phyloP scores from a whole-genome alignment of 2,797 vertebrate species.

The Semaprochilodus insignis region DNA sequence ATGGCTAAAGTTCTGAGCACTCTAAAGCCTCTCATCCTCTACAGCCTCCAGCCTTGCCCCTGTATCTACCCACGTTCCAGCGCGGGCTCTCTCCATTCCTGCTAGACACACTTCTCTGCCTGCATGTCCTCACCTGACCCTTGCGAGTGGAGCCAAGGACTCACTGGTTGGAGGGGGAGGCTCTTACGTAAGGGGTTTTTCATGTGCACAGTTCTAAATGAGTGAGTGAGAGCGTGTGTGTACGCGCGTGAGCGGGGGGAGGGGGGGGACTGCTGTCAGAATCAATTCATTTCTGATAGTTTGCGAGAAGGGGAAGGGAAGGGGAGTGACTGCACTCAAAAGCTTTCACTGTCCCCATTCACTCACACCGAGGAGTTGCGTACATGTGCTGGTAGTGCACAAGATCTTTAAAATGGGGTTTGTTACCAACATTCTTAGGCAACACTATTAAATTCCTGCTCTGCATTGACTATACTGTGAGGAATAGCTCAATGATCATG shows the following conservation, averaged over 20 bases:
- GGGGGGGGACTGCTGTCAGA: slow-evolving; percentile 47
- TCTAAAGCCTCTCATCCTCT: neutral
- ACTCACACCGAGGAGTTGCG: neutral
- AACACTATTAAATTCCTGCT: too few relatives aligned
- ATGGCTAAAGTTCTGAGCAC: slow-evolving; percentile 9
- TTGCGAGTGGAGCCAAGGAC: slow-evolving; percentile 64
- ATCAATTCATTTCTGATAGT: slow-evolving; percentile 36
- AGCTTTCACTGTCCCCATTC: neutral
- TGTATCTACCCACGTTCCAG: slow-evolving; percentile 31
- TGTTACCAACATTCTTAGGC: too few relatives aligned
- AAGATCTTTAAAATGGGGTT: too few relatives aligned
- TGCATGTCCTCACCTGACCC: slow-evolving; percentile 77
- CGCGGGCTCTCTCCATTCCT: slow-evolving; percentile 35
- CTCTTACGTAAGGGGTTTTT: slow-evolving; percentile 74
- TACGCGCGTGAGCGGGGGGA: neutral
- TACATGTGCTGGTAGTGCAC: neutral
- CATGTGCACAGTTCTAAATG: slow-evolving; percentile 64
- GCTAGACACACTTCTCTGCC: slow-evolving; percentile 13
- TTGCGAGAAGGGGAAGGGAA: slow-evolving; percentile 17
- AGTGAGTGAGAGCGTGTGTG: slow-evolving; percentile 52
- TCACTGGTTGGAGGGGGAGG: slow-evolving; percentile 51
- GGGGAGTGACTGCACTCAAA: neutral
- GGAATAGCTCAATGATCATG: too few relatives aligned
- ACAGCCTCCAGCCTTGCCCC: neutral
- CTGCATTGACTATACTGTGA: too few relatives aligned